Base-by-base conservation (phyloP, 2,797 vertebrate genomes). In the Danio albolineatus region DNA sequence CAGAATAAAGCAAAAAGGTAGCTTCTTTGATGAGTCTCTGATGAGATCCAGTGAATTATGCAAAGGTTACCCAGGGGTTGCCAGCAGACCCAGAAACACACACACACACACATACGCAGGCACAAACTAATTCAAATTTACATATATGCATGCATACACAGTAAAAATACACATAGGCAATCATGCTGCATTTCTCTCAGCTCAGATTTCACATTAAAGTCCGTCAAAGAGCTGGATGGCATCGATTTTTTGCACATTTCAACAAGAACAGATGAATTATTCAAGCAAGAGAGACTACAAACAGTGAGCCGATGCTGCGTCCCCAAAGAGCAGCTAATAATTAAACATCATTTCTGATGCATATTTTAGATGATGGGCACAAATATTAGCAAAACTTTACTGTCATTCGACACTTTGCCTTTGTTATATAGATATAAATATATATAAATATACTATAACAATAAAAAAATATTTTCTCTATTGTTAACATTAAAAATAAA, bases 251-350 rank as follows among this genome's bases (percentile, higher is more conserved):
- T 53, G 56, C 76, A 69, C 79, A 83, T 79, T 69, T 81, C 76
- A 81, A 82, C 59, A 81, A 82, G 59, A 83, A 70, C 72, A 81
- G 46, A 81, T 87, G 2, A 86, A 86, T 86, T 81, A 86, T 86
- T 86, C 78, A 86, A 71, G 82, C 73, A 86, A 82, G 75, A 84
- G 73, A 81, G 67, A 84, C 81, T 86, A 84, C 85, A 86, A 86
- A 84, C 80, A 84, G 83, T n/a, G 60, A 79, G 61, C 77, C 62
- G 71, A 73, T 65, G 81, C 83, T 81, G 72, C 8, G 80, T 82
- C 76, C 76, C 61, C 72, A 69, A 70, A 84, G 71, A 64, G 80
- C 65, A 73, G 78, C 44, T 78, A 80, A 73, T 84, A 78, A 80
- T 73, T 57, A 38, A 60, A 73, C 7, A 13, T 54, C 48, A 70